These are phyloP conservation scores for Cottoperca gobio DNA, from an alignment of 2,797 vertebrate species.

Conservation along the genomic window DNA sequence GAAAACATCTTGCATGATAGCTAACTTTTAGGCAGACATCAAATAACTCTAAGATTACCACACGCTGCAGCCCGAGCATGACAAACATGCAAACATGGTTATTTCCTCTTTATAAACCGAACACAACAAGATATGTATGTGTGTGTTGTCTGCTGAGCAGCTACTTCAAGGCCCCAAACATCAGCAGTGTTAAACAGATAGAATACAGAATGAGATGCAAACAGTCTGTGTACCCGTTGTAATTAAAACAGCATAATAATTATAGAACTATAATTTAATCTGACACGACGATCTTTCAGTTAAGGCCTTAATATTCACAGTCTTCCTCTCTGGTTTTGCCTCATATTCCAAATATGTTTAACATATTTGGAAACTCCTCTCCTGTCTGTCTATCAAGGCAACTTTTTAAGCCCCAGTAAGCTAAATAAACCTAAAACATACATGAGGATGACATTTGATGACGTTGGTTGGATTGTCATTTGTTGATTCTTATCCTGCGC, in stretches of 20 bases:
- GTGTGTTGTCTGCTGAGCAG: background rate
- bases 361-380: conserved; percentile 2
- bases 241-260: conserved; percentile 4
- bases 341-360: conserved; percentile 1
- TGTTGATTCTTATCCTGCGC: conserved; percentile 28
- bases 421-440: conserved; percentile 22
- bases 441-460: conserved; percentile 3
- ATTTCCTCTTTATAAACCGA: conserved; percentile 22
- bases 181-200: background rate
- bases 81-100: background rate
- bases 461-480: conserved; percentile 21
- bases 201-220: conserved; percentile 1
- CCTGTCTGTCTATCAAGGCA: background rate
- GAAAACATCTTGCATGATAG: background rate
- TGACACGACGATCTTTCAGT: background rate
- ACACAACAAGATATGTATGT: background rate
- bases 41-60: background rate
- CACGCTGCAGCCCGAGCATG: background rate
- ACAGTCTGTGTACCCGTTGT: background rate
- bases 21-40: background rate
- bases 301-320: background rate
- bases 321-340: background rate
- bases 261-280: background rate
- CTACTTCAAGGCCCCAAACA: background rate
- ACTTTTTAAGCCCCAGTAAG: background rate